These are phyloP conservation scores for Syrphus vitripennis DNA, from an alignment of 2,888 invertebrate species.

Conservation along the genomic window DNA sequence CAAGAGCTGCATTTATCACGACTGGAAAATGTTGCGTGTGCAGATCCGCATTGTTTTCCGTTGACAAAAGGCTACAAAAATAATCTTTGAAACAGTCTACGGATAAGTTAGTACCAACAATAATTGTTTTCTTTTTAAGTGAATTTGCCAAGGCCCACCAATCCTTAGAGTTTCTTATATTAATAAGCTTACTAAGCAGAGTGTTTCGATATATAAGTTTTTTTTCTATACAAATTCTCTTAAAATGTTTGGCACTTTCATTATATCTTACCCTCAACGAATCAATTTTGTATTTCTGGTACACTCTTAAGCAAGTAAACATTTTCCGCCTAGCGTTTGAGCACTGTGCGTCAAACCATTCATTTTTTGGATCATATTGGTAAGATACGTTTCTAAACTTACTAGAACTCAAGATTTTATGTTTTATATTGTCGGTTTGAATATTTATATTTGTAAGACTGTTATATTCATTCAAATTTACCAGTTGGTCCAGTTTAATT, in stretches of 20 bases:
- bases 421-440: background rate
- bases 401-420: background rate
- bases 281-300: background rate
- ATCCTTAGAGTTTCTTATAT: background rate
- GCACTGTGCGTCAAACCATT: background rate
- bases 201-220: background rate
- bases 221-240: background rate
- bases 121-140: background rate
- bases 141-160: background rate
- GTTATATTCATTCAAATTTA: background rate
- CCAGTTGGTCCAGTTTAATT: background rate
- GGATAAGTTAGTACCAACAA: background rate
- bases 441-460: background rate
- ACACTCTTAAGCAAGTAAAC: background rate
- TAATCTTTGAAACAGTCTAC: background rate
- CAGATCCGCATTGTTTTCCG: background rate
- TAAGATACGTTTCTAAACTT: background rate
- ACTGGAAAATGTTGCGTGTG: background rate
- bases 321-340: background rate
- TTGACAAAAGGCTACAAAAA: background rate
- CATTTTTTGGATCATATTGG: background rate
- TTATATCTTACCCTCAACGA: background rate
- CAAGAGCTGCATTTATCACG: background rate
- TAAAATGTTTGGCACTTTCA: background rate
- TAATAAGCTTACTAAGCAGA: background rate